Conservation (phyloP, 2,797 vertebrate species). For the Acipenser transmontanus region DNA sequence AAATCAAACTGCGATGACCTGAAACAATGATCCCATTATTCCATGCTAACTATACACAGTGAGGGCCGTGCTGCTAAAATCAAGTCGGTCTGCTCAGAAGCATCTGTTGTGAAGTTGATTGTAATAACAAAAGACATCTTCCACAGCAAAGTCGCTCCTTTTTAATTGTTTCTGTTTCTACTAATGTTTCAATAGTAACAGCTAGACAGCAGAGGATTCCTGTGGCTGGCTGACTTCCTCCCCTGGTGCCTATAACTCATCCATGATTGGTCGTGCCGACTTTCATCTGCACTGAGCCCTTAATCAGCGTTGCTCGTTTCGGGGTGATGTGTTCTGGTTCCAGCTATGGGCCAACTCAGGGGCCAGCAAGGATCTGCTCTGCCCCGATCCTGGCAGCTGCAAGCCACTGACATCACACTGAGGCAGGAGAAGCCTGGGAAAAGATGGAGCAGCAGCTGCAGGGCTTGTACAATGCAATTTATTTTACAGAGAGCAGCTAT, state of each 20-base stretch:
- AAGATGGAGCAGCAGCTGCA: conserved; percentile 23
- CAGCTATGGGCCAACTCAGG: conserved; percentile 29
- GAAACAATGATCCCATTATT: too few relatives aligned
- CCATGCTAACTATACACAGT: too few relatives aligned
- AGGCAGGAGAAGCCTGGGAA: conserved; percentile 21
- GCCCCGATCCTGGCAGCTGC: conserved; percentile 28
- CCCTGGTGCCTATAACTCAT: conserved; percentile 54
- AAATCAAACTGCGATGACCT: too few relatives aligned
- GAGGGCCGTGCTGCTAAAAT: too few relatives aligned
- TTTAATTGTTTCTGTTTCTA: conserved; percentile 49
- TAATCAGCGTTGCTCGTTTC: conserved; percentile 37
- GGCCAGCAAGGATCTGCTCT: conserved; percentile 29
- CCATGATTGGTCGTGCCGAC: conserved; percentile 45
- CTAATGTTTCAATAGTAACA: conserved; percentile 46
- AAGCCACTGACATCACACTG: conserved; percentile 31
- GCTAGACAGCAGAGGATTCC: conserved; percentile 51
- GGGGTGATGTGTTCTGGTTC: conserved; percentile 40
- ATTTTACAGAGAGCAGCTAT: conserved; percentile 15
- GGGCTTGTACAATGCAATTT: conserved; percentile 5
- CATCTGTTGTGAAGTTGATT: conserved; percentile 18
- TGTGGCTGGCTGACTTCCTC: conserved; percentile 48
- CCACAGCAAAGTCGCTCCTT: conserved; percentile 19
- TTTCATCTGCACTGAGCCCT: conserved; percentile 52
- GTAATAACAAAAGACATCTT: conserved; percentile 29
- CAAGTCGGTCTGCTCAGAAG: too few relatives aligned